Evolutionary conservation across 1,140 invertebrate genomes (phyloP), one percentile per base, ranked within the genome.

Genomic region (Tribolium castaneum): DNA sequence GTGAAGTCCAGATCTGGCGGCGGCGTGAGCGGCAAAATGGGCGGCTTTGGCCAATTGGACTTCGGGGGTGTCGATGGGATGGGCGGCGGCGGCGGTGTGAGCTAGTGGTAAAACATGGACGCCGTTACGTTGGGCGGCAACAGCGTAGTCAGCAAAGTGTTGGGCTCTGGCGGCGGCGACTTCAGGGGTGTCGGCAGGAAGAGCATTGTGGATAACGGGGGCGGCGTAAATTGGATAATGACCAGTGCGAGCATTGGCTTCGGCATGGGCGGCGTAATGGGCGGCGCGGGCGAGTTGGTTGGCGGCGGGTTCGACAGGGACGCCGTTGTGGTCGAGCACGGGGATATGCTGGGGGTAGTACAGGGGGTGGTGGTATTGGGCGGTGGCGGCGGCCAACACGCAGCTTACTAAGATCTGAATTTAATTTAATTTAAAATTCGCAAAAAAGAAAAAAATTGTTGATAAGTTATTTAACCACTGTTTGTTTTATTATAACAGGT

Each of bases 171-270:
- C 91, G 39, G 89, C 89, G 66, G 90, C 89, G 3, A 92, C 92
- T 83, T 92, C 91, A 59, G 90, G 88, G 1, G 91, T 92, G 80
- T 92, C 91, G 1, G 91, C 84, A 14, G 91, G 90, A 3, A 90
- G 87, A 9, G 90, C 90, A 39, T 82, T 82, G 19, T 80, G 71
- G 19, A 56, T 19, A n/a, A 7, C 10, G 14, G 45, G 10, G 19
- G 35, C 22, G 50, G 16, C 19, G 12, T 14, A 39, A 39, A 49
- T 39, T n/a, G 73, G 22, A 70, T 59, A 50, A 7, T 52, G 45
- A n/a, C 34, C 76, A n/a, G 56, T 39, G 12, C 80, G 77, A 2
- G 83, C 81, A 7, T 86, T 85, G 45, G 86, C 88, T 71, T 89
- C 88, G 19, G 86, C 89, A 35, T 90, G 86, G 14, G 90, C 90